A percentile compares a stretch with the other conserved stretches of the same genome.
These are phyloP conservation scores for Schrankia costaestrigalis DNA, from an alignment of 2,888 invertebrate species.

Conservation along the genomic window DNA sequence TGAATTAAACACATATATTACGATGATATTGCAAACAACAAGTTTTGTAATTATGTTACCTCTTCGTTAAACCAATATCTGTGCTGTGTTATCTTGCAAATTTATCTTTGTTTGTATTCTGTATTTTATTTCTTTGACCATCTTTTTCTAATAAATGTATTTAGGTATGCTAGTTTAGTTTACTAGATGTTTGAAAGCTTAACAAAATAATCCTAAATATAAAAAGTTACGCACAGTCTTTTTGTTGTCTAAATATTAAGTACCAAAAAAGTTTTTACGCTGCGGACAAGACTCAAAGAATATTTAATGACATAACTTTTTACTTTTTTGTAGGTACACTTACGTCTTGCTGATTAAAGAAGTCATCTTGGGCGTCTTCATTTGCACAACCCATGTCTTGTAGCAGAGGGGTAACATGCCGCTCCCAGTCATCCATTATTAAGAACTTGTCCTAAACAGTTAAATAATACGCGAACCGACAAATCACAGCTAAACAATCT, in stretches of 20 bases:
- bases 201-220: no score
- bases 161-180: no score
- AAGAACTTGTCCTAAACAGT: conserved; percentile 48
- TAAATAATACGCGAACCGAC: conserved; percentile 43
- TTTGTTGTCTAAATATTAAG: no score
- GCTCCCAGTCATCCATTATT: conserved; percentile 82
- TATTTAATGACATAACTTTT: no score
- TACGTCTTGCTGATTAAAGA: conserved; percentile 82
- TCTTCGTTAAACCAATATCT: conserved; percentile 10
- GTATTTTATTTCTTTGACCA: no score
- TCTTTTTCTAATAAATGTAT: no score
- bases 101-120: conserved; percentile 7
- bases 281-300: no score
- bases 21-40: conserved; percentile 12
- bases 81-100: conserved; percentile 8
- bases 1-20: conserved; percentile 5
- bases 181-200: no score
- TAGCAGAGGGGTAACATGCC: conserved; percentile 80
- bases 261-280: no score
- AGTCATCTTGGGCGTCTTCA: conserved; percentile 79
- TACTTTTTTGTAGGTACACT: conserved; percentile 46
- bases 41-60: conserved; percentile 14
- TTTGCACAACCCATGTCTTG: conserved; percentile 80
- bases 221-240: no score
- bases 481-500: conserved; percentile 58